Base-by-base conservation (phyloP, 2,888 invertebrate species). In the Microdon myrmicae region DNA sequence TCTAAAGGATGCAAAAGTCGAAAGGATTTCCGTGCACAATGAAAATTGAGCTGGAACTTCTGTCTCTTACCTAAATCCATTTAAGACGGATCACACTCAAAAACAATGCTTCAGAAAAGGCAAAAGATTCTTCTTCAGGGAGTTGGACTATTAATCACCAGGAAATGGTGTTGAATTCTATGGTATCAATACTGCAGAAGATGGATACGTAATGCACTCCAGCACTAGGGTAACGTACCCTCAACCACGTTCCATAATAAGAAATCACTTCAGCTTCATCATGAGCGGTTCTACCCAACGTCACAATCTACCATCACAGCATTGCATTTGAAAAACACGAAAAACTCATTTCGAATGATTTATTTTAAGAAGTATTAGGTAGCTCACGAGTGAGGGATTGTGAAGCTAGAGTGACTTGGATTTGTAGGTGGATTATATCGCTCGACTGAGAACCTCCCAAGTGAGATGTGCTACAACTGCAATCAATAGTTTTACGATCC, bases 321-420 rank as follows among this genome's bases (percentile, higher is more conserved):
- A 25, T 38, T 8, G 48, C 23, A 23, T 25, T 12, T 44, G 20
- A 14, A 43, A 35, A 55, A 56, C 45, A 61, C 44, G 49, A 51
- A 61, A 61, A 61, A 56, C 56, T 56, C 49, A 61, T 61, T 61
- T 56, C 12, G 45, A 61, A 49, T 61, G 61, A 61, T 61, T 61
- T 55, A 61, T 61, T 49, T 39, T 17, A 20, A 25, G 44, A 32
- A 26, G 25, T 25, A 10, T 32, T 10, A n/a, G 4, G 37, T 31
- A 22, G 6, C 17, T 20, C 10, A 16, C 2, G 20, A 1, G 10
- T 14, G 6, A 3, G 28, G 34, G 3, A 20, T 19, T 19, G 14
- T 5, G 7, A n/a, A n/a, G n/a, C 2, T 12, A n/a, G 7, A 32
- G 14, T 8, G 23, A n/a, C 31, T 31, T 34, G 32, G 20, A 48